Base-by-base conservation (phyloP, 1,140 invertebrate species). In the Lanistes nyassanus region DNA sequence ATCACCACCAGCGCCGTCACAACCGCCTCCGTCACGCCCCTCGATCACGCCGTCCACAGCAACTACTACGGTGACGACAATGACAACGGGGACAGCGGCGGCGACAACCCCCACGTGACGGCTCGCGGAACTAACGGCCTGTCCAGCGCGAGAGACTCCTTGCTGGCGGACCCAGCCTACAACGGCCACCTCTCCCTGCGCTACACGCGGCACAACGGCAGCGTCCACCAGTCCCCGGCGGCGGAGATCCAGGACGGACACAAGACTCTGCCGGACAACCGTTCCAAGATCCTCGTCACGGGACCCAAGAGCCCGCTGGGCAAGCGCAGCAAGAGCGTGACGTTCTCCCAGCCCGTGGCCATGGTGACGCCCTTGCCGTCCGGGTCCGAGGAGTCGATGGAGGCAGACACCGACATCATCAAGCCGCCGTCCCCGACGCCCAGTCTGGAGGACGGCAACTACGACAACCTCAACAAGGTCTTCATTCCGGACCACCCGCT, bases 341-440 rank as follows among this genome's bases (percentile, higher is more conserved):
- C 83, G 55, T 87, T 85, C 79, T 85, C 82, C 42, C 80, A 82
- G 65, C 85, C 84, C 26, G 84, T 85, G 53, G 84, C 84, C 72
- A 85, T 85, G 82, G 84, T 85, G 39, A 85, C 84, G 34, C 85
- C 85, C 47, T 72, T 87, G 60, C 82, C 82, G 21, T 84, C 83
- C 5, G 85, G 82, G 26, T 84, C 83, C 1, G 83, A 87, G 55
- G 85, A 85, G 70, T 85, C 85, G 1, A 58, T 81, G 51, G 70
- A 51, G 21, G 53, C 16, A 26, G 36, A 37, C 37, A 36, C 29
- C 34, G 21, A 65, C 21, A 37, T 36, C 21, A 36, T 65, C 29
- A 31, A 31, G 21, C 64, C 64, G 1, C 64, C 64, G 21, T 67
- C 74, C 31, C 64, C 64, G 21, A n/a, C 64, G 6, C 36, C 21